Evolutionary conservation across 64 coral and sea anemone genomes (phyloP).

Genomic region (Catalaphyllia jardinei): DNA sequence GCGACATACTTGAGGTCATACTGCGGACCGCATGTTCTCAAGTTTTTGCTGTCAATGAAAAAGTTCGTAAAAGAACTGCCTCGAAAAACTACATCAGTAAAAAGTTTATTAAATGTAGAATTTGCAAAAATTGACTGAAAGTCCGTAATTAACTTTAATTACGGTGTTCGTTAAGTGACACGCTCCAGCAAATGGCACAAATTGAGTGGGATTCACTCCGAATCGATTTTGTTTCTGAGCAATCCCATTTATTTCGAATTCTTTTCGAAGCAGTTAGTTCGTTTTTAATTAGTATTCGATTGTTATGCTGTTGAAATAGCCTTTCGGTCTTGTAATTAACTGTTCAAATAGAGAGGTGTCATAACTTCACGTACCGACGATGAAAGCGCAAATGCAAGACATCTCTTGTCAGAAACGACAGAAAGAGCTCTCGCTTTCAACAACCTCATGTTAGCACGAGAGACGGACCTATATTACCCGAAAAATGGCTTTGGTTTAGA

Average conservation of each 20-base stretch:
- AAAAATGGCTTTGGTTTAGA: neutral
- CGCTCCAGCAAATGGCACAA: too few relatives aligned
- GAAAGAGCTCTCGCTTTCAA: neutral
- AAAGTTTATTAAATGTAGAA: too few relatives aligned
- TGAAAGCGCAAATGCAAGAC: neutral
- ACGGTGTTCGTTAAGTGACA: too few relatives aligned
- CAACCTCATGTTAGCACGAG: neutral
- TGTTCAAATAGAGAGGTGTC: neutral
- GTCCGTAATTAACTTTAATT: too few relatives aligned
- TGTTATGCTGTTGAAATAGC: constrained; percentile 24
- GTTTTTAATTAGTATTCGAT: constrained; percentile 39
- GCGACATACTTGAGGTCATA: too few relatives aligned
- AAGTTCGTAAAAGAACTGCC: too few relatives aligned
- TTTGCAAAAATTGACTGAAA: too few relatives aligned
- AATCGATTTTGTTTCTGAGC: too few relatives aligned
- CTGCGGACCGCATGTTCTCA: too few relatives aligned
- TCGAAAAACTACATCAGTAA: too few relatives aligned
- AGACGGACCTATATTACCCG: constrained; percentile 11
- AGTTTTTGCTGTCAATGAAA: too few relatives aligned
- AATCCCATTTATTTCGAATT: neutral
- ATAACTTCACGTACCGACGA: constrained; percentile 29
- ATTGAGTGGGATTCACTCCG: too few relatives aligned
- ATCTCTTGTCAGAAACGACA: neutral
- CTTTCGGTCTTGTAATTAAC: constrained; percentile 14
- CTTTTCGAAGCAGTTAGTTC: neutral